Evolutionary conservation across 2,888 invertebrate species (phyloP), one percentile per base, ranked within the genome.

Genomic region (Drosophila tripunctata): DNA sequence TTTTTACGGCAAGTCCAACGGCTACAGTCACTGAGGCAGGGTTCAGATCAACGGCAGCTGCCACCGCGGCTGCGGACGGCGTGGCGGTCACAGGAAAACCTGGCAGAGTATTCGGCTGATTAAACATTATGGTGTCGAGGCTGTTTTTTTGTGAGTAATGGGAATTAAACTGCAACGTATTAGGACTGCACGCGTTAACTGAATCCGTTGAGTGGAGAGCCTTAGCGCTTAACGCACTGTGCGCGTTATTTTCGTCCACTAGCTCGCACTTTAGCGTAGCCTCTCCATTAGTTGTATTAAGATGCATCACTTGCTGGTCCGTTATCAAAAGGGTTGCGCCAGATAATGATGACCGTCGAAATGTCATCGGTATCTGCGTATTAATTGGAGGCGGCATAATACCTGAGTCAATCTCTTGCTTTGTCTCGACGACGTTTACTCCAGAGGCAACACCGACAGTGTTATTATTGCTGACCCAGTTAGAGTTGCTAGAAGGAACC

Each of bases 241-340:
- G 94, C 85, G 95, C 95, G 75, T 93, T 94, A 77, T 93, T 94
- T 67, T 96, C 96, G 88, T 96, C 96, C 33, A 94, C 90, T 43
- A 95, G 92, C 91, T 95, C 94, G 43, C 94, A 94, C 90, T 95
- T 95, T 41, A 95, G 92, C 8, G 92, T 87, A 1, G 93, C 93
- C 60, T 93, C 88, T 4, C 92, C 67, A 14, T 6, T 65, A 12
- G 78, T 85, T 4, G 78, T 78, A 48, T 60, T 82, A 4, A 89
- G 50, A 45, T 89, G 88, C n/a, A 78, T 87, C 73, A 89, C 50
- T 40, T 89, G 89, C 40, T 90, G 90, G 41, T 90, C 90, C 6
- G 88, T 88, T 7, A 91, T 87, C 88, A 91, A 88, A n/a, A 90
- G 80, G 6, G 89, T 79, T 33, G 69, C 69, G 1, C 93, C 92